Conservation (phyloP, 2,797 vertebrate genomes). For the Leuciscus waleckii region DNA sequence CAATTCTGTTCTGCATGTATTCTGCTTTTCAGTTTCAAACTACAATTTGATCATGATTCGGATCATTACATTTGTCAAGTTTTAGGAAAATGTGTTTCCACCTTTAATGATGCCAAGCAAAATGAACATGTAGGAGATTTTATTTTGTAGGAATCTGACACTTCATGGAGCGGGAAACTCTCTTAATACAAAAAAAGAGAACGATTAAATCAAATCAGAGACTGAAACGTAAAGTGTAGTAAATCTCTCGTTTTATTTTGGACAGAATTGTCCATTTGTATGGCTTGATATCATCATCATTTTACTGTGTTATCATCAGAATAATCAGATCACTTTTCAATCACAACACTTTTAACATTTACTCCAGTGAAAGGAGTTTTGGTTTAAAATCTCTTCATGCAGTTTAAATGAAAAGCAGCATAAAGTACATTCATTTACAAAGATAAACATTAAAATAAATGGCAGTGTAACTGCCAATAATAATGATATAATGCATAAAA, state of each 20-base stretch:
- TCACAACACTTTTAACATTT: conserved; percentile 18
- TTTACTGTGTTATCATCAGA: not conserved
- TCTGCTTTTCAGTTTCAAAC: too few species aligned
- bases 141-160: not conserved
- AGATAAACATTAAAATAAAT: not conserved
- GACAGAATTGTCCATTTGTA: not conserved
- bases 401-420: conserved; percentile 16
- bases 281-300: not conserved
- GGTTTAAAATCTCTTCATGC: not conserved
- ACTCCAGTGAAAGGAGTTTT: conserved; percentile 20
- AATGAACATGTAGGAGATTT: not conserved
- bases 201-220: not conserved
- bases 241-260: conserved; percentile 2
- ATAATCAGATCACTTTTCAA: not conserved
- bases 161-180: not conserved
- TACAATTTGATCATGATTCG: too few species aligned
- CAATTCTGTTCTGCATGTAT: too few species aligned
- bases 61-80: too few species aligned
- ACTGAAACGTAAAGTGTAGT: not conserved
- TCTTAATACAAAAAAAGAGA: not conserved
- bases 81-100: not conserved
- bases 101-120: not conserved
- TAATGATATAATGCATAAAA: conserved; percentile 42
- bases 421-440: not conserved
- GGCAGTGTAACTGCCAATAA: conserved; percentile 13